These are phyloP conservation scores for Brachionus rotundiformis DNA, from an alignment of 1,140 invertebrate species.

Conservation along the genomic window DNA sequence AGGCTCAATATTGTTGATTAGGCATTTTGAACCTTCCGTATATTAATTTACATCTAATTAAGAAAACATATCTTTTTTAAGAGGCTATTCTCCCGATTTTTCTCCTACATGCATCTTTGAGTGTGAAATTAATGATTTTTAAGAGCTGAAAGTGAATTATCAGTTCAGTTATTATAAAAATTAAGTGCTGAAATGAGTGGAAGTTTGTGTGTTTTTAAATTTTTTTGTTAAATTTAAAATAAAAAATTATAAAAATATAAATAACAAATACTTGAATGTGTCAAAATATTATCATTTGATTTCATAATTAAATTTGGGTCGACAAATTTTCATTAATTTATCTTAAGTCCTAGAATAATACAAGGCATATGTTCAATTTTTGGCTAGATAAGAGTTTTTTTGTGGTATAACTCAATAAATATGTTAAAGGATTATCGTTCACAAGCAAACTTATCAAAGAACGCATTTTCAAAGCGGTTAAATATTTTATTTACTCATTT, in stretches of 20 bases:
- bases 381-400: neutral
- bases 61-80: neutral
- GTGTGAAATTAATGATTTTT: neutral
- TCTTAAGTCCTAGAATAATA: neutral
- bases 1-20: neutral
- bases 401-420: neutral
- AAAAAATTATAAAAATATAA: neutral
- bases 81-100: neutral
- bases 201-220: too few relatives aligned
- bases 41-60: neutral
- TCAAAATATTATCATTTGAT: neutral
- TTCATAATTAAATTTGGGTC: neutral
- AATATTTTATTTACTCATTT: too few relatives aligned
- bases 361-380: neutral
- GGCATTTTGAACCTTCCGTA: neutral
- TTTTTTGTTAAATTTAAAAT: too few relatives aligned
- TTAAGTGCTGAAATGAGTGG: too few relatives aligned
- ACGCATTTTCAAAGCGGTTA: too few relatives aligned
- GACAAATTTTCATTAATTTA: neutral
- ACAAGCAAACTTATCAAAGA: too few relatives aligned
- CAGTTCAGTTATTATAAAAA: too few relatives aligned
- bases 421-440: too few relatives aligned
- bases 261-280: slow-evolving; percentile 1
- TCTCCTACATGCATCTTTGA: neutral
- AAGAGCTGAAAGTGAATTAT: too few relatives aligned